A percentile compares a stretch with the other conserved stretches of the same genome.
These are phyloP conservation scores for Xerus inauris DNA, from an alignment of 2,113 vertebrate species.

Conservation along the genomic window DNA sequence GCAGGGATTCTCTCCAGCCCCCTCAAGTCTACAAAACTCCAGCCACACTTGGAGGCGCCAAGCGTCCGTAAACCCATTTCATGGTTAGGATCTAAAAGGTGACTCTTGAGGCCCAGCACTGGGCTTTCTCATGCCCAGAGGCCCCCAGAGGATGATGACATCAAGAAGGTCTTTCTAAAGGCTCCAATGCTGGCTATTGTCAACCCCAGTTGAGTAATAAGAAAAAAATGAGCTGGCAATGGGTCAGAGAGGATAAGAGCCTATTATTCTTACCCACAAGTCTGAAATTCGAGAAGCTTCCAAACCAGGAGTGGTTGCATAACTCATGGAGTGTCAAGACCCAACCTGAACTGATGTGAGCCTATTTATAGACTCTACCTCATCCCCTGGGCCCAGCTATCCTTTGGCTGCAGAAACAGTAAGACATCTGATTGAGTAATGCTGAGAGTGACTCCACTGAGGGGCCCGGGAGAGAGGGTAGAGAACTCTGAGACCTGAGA, in stretches of 20 bases:
- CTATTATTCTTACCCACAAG: slow-evolving; percentile 6
- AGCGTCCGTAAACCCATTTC: not conserved
- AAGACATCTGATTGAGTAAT: not conserved
- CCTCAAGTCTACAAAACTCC: not conserved
- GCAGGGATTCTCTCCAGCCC: not conserved
- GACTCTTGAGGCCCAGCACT: not conserved
- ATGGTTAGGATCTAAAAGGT: not conserved
- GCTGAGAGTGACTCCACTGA: not conserved
- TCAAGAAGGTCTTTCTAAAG: not conserved
- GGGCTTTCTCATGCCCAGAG: not conserved
- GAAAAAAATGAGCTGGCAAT: not conserved
- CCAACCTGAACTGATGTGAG: not conserved
- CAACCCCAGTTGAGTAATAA: not conserved
- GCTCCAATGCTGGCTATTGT: not conserved
- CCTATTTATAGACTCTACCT: slow-evolving; percentile 58
- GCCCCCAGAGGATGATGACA: not conserved
- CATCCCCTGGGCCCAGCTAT: not conserved
- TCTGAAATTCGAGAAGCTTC: slow-evolving; percentile 46
- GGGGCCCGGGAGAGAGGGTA: not conserved
- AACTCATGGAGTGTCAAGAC: not conserved
- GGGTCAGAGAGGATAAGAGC: not conserved
- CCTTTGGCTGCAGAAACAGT: slow-evolving; percentile 50
- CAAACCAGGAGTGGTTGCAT: not conserved
- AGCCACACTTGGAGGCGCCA: not conserved
- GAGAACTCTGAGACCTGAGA: not conserved